Evolutionary conservation across 1,140 invertebrate genomes (phyloP), one percentile per base, ranked within the genome.

Genomic region (Diorhabda carinulata): DNA sequence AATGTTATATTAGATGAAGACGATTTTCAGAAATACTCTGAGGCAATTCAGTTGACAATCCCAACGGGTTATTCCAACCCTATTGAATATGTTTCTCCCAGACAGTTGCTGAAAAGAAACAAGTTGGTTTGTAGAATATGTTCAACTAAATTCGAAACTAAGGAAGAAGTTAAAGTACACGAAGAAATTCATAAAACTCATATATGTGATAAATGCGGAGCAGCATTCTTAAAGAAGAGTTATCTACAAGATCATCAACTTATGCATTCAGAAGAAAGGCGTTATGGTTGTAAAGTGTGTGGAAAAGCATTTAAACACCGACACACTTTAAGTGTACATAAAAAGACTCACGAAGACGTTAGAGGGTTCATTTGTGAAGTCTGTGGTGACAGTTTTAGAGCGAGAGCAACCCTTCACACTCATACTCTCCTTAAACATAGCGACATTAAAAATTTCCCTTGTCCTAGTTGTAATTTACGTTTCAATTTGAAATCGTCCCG

Each of bases 141-240:
- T 25, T 45, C 8, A 4, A 40, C 25, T 47, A 42, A 45, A 7
- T 73, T 68, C 43, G 9, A 60, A 43, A 57, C 7, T 10, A 9
- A n/a, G 2, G 56, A 5, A 9, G 66, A 70, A 60, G 57, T 59
- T 8, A 65, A 70, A 44, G 61, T 57, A 2, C 72, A 73, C 10
- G 85, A 69, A 81, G 82, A 52, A 83, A 83, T 1, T 85, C 64
- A 66, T 44, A 66, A 66, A 59, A 66, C 56, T 4, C 64, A 81
- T 71, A 75, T 82, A 10, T 87, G 86, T 71, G 78, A 84, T 67
- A 72, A 83, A 7, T 87, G 86, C 74, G 82, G 82, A 2, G 85
- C 84, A 71, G 73, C 79, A 4, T 86, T 87, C 71, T 42, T 62
- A 9, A 67, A 67, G 47, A 67, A 67, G 43, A 8, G 10, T 10